Base-by-base conservation (phyloP, 2,797 vertebrate genomes). In the Phrynocephalus vlangalii region DNA sequence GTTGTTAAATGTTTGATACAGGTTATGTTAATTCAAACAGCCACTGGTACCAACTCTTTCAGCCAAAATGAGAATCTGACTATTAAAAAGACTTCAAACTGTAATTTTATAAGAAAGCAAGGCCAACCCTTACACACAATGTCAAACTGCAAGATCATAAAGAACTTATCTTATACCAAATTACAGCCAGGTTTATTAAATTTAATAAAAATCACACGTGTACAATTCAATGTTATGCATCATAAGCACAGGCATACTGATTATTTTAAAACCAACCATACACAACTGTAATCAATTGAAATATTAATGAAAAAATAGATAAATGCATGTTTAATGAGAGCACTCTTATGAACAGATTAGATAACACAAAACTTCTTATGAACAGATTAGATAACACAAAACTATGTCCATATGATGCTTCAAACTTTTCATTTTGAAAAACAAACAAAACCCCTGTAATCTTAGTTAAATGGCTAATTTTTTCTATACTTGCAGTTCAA, bases 121-220 rank as follows among this genome's bases (percentile, higher is more conserved):
- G 20, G 71, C 9, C 10, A 48, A 78, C 28, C n/a, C 71, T n/a
- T 66, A 72, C 30, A 73, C 50, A 48, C 22, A 79, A 7, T 56
- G 26, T 73, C 68, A 84, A 79, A 72, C 63, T 81, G 24, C 44
- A 85, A 63, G 60, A 52, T 15, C 56, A 75, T 26, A 72, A 18
- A 18, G 44, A 48, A 68, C 75, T 20, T 81, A 38, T 22, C 72
- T 82, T n/a, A 92, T 7, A 89, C 82, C 38, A 92, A 94, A 92
- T 92, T 90, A 88, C 73, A 96, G 88, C 85, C 92, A 95, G 90
- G 90, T 96, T 94, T 80, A 91, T 44, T 79, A 92, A 56, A 89
- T 92, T 94, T 94, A 91, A 91, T 70, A 90, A 88, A 52, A 92
- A 60, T 85, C 83, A 93, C 83, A 88, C 92, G 91, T 82, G 89